Evolutionary conservation across 2,888 invertebrate species (phyloP).

Genomic region (Beris chalybata): DNA sequence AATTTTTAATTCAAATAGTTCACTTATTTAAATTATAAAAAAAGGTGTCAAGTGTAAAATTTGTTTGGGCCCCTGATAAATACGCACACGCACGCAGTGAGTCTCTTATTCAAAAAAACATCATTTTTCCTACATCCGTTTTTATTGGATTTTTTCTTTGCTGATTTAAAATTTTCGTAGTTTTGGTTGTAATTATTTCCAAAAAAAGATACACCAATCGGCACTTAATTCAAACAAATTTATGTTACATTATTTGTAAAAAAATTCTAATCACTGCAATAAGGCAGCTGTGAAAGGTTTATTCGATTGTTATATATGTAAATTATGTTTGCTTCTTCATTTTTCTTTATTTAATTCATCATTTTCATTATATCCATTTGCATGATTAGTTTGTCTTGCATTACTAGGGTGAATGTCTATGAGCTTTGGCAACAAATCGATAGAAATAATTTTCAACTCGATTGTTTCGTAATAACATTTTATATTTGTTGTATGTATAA

Average conservation of each 20-base stretch:
- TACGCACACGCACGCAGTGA: slow-evolving; percentile 59
- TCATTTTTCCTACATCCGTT: background rate
- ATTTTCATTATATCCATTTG: too few species aligned
- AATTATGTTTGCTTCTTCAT: background rate
- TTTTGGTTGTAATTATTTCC: background rate
- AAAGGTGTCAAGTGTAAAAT: slow-evolving; percentile 1
- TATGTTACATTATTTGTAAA: background rate
- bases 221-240: background rate
- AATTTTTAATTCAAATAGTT: too few species aligned
- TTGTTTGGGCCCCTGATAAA: slow-evolving; percentile 52
- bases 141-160: background rate
- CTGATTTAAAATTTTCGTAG: background rate
- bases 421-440: slow-evolving; percentile 22
- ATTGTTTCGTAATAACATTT: too few species aligned
- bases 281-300: too few species aligned
- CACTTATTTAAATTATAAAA: too few species aligned
- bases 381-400: too few species aligned
- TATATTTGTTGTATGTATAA: background rate
- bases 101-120: slow-evolving; percentile 43
- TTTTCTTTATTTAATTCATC: background rate
- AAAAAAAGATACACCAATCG: background rate
- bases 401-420: background rate
- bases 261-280: background rate
- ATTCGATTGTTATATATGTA: background rate
- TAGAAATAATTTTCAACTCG: background rate